Evolutionary conservation across 2,797 vertebrate species (phyloP).

Genomic region (Myotis vivesi): DNA sequence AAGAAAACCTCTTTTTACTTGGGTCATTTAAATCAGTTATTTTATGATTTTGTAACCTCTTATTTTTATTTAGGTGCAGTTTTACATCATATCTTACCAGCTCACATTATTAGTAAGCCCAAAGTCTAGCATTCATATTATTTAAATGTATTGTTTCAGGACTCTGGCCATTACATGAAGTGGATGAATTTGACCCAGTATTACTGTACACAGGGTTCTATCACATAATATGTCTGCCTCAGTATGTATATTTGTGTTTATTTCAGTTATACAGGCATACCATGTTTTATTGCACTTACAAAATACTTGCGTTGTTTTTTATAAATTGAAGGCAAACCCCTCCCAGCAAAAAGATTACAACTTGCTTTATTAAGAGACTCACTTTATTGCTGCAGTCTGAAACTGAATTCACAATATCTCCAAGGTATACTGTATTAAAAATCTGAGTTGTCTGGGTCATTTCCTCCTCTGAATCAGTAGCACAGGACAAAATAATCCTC

Average conservation of each 20-base stretch:
- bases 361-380: neutral
- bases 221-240: neutral
- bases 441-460: neutral
- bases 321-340: neutral
- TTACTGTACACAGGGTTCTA: neutral
- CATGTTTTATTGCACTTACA: neutral
- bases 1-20: conserved; percentile 29
- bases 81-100: neutral
- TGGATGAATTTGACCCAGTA: conserved; percentile 25
- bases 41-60: neutral
- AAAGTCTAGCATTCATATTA: neutral
- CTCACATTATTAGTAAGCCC: neutral
- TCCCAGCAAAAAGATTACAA: neutral
- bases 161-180: neutral
- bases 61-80: neutral
- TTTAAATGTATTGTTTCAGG: conserved; percentile 35
- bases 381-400: neutral
- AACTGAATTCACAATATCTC: neutral
- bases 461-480: neutral
- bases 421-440: neutral
- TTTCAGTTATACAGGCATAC: conserved; percentile 9
- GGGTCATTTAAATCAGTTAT: neutral
- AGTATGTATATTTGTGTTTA: neutral
- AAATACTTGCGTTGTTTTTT: neutral
- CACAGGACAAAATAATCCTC: neutral